Evolutionary conservation across 2,113 vertebrate genomes (phyloP).

Genomic region (Oxyura jamaicensis): DNA sequence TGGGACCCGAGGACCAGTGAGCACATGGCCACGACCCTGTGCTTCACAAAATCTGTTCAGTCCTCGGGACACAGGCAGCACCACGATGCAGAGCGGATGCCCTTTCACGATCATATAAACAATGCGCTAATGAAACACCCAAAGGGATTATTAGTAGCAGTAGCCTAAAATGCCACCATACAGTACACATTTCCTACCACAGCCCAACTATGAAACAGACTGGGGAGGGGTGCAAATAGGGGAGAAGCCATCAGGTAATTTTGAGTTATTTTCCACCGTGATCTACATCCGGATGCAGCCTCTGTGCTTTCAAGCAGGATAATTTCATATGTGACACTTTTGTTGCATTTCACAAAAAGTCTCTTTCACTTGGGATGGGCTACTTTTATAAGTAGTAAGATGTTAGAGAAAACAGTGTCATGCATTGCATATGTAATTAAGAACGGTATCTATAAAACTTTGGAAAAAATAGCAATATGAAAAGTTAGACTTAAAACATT

Average conservation of each 20-base stretch:
- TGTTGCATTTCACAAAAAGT: constrained; percentile 37
- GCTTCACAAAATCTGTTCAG: constrained; percentile 5
- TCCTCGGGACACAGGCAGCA: not conserved
- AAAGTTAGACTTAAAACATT: constrained; percentile 58
- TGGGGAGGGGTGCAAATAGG: not conserved
- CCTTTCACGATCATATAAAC: constrained; percentile 67
- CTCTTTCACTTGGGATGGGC: not conserved
- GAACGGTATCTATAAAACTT: constrained; percentile 46
- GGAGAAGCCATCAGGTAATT: constrained; percentile 43
- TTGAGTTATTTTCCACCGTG: constrained; percentile 70
- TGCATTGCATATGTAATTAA: constrained; percentile 42
- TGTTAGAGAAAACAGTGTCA: constrained; percentile 61
- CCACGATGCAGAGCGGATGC: not conserved
- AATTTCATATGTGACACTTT: constrained; percentile 55
- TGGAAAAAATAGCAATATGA: constrained; percentile 35
- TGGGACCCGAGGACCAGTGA: not conserved
- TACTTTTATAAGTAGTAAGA: not conserved
- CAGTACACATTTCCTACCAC: not conserved
- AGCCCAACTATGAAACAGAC: not conserved
- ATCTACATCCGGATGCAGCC: constrained; percentile 53
- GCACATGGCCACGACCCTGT: not conserved
- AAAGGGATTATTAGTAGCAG: constrained; percentile 49
- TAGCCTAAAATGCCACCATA: constrained; percentile 49
- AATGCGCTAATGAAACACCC: constrained; percentile 60
- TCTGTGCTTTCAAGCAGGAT: constrained; percentile 47